Evolutionary conservation across 2,888 invertebrate genomes (phyloP).

Genomic region (Caenorhabditis sp.): DNA sequence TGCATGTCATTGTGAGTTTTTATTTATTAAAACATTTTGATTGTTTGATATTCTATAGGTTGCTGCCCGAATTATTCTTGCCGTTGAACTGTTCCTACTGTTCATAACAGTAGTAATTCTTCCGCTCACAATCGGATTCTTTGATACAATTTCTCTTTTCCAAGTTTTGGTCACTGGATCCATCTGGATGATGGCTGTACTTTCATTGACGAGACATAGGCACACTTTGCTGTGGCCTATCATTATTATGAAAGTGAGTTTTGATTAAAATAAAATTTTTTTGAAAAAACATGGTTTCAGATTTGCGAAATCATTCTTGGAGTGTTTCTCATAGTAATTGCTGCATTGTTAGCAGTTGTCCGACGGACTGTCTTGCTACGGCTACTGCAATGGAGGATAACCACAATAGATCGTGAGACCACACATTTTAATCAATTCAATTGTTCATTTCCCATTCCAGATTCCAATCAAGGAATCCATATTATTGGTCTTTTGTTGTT

Average conservation of each 20-base stretch:
- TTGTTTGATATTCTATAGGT: too few relatives aligned
- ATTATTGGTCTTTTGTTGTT: slow-evolving; percentile 68
- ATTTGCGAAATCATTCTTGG: slow-evolving; percentile 66
- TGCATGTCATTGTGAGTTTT: slow-evolving; percentile 64
- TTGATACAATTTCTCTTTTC: slow-evolving; percentile 66
- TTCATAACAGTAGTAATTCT: slow-evolving; percentile 66
- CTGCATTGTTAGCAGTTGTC: slow-evolving; percentile 62
- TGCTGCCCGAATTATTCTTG: slow-evolving; percentile 63
- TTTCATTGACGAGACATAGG: slow-evolving; percentile 56
- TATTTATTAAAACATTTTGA: too few relatives aligned
- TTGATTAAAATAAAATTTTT: background rate
- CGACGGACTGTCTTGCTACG: slow-evolving; percentile 59
- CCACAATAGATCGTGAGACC: slow-evolving; percentile 68
- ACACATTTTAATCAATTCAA: background rate
- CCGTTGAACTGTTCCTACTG: slow-evolving; percentile 61
- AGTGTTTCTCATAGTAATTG: slow-evolving; percentile 66
- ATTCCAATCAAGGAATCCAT: slow-evolving; percentile 70
- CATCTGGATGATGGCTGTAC: slow-evolving; percentile 61
- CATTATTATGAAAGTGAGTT: slow-evolving; percentile 65
- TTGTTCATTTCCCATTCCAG: slow-evolving; percentile 32
- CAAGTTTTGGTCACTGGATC: slow-evolving; percentile 64
- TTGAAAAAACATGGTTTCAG: slow-evolving; percentile 40
- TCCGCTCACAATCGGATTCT: slow-evolving; percentile 68
- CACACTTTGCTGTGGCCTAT: slow-evolving; percentile 68
- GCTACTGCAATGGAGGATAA: slow-evolving; percentile 70